These are phyloP conservation scores for Nothocercus julius DNA, from an alignment of 2,113 vertebrate species.

Conservation along the genomic window DNA sequence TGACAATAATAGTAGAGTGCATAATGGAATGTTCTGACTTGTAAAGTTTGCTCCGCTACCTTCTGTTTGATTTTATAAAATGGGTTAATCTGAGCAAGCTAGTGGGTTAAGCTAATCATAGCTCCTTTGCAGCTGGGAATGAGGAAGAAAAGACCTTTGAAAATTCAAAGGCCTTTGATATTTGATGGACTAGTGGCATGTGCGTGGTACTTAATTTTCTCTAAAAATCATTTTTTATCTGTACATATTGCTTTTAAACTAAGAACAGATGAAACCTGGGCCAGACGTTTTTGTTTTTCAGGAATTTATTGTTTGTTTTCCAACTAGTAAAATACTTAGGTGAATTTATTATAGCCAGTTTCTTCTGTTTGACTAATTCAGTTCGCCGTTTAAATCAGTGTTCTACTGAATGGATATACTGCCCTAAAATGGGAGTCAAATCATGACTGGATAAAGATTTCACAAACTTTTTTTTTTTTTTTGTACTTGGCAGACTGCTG, in stretches of 20 bases:
- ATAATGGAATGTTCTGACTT: neutral
- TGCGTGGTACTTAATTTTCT: neutral
- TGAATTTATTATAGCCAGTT: neutral
- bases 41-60: neutral
- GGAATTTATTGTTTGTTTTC: neutral
- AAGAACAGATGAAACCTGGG: neutral
- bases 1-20: rapidly evolving
- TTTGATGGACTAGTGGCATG: neutral
- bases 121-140: rapidly evolving
- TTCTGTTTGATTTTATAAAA: neutral
- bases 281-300: neutral
- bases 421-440: neutral
- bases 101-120: neutral
- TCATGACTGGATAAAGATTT: conserved; percentile 12
- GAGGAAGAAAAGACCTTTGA: neutral
- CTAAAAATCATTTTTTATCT: neutral
- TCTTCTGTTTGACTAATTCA: neutral
- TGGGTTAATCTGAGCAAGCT: neutral
- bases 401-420: neutral
- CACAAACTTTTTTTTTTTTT: neutral
- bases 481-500: neutral
- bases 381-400: neutral
- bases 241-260: rapidly evolving
- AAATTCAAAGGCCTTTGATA: too few relatives aligned
- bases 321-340: neutral